These are phyloP conservation scores for Gobio occitaniae DNA, from an alignment of 2,797 vertebrate genomes.

Conservation along the genomic window DNA sequence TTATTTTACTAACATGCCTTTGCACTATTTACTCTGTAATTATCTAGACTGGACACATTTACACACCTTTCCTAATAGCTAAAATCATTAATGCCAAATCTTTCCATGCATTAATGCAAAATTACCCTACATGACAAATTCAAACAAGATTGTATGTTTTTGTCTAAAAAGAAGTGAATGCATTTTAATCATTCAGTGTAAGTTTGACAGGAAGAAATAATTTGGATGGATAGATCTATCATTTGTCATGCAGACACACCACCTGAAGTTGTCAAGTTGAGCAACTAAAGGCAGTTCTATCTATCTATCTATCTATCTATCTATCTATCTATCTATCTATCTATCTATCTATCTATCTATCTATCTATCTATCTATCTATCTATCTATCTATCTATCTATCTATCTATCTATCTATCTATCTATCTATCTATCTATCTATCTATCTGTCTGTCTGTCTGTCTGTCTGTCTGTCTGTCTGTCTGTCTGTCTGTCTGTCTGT, in stretches of 20 bases:
- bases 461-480: background rate
- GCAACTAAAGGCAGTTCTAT: background rate
- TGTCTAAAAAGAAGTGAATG: background rate
- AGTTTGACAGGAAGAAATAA: slow-evolving; percentile 2
- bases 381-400: background rate
- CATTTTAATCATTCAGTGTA: slow-evolving; percentile 14
- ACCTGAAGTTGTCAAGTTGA: too few relatives aligned
- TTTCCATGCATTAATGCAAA: background rate
- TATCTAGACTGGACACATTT: background rate
- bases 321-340: background rate
- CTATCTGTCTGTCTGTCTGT: background rate
- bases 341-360: background rate
- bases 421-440: too few relatives aligned
- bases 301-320: background rate
- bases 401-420: background rate
- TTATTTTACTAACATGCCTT: background rate
- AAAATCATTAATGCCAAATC: slow-evolving; percentile 1
- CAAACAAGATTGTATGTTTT: background rate
- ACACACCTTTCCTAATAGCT: background rate
- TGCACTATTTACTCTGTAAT: background rate
- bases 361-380: background rate
- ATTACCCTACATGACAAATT: background rate
- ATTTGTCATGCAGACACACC: slow-evolving; percentile 9
- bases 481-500: background rate
- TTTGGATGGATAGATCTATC: background rate